phyloP scores from a whole-genome alignment of 2,797 vertebrate species.

The Cossypha polioptera region DNA sequence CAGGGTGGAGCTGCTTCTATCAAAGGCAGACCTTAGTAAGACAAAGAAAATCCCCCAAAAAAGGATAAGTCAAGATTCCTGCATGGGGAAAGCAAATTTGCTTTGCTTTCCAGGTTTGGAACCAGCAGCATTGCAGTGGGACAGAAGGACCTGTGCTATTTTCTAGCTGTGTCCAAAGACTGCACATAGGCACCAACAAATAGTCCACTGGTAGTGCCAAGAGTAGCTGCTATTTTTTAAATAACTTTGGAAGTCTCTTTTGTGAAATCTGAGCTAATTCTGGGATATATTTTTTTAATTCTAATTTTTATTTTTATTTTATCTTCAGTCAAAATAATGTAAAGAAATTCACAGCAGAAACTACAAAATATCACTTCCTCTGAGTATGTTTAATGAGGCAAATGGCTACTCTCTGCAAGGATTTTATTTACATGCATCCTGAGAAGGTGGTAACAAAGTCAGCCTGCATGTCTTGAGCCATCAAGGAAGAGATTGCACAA shows the following conservation, averaged over 20 bases:
- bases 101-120: background rate
- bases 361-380: background rate
- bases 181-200: background rate
- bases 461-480: background rate
- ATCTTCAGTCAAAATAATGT: background rate
- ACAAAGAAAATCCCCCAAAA: background rate
- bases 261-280: background rate
- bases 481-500: background rate
- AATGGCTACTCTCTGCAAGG: background rate
- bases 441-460: background rate
- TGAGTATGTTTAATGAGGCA: background rate
- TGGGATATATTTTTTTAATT: background rate
- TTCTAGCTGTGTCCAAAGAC: background rate
- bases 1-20: background rate
- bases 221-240: background rate
- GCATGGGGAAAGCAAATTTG: too few relatives aligned
- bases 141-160: background rate
- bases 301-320: background rate
- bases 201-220: background rate
- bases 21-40: background rate
- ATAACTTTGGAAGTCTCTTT: background rate
- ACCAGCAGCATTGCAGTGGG: background rate
- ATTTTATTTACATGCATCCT: background rate
- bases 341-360: background rate
- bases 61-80: background rate